Evolutionary conservation across 2,113 vertebrate genomes (phyloP).

Genomic region (Hassar affinis): DNA sequence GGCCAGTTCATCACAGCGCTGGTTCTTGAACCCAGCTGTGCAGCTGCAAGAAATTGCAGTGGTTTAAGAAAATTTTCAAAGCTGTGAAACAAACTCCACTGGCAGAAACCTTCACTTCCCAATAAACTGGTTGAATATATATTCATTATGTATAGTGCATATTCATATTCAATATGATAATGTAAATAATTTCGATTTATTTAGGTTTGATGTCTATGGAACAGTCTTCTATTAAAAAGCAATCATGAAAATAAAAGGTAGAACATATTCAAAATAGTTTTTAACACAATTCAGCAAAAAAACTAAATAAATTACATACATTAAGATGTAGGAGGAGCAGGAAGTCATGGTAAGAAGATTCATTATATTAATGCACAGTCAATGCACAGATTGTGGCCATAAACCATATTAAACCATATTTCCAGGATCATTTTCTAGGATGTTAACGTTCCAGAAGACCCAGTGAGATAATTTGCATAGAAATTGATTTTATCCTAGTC

Average conservation of each 20-base stretch:
- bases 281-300: background rate
- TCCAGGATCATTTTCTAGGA: conserved; percentile 66
- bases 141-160: background rate
- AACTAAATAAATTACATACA: background rate
- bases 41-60: conserved; percentile 98
- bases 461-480: conserved; percentile 74
- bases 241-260: background rate
- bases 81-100: background rate
- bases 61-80: conserved; percentile 58
- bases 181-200: background rate
- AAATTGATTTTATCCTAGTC: conserved; percentile 73
- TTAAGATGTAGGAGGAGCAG: background rate
- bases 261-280: background rate
- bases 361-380: conserved; percentile 47
- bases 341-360: background rate
- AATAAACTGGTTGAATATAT: background rate
- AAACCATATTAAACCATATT: conserved; percentile 64
- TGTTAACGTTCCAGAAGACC: conserved; percentile 64
- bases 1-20: conserved; percentile 99
- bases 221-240: background rate
- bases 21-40: conserved; percentile 99
- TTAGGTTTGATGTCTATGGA: background rate
- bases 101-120: background rate
- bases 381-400: conserved; percentile 63
- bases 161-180: background rate